phyloP scores from a whole-genome alignment of 1,140 invertebrate genomes.

The Caenorhabditis brenneri region DNA sequence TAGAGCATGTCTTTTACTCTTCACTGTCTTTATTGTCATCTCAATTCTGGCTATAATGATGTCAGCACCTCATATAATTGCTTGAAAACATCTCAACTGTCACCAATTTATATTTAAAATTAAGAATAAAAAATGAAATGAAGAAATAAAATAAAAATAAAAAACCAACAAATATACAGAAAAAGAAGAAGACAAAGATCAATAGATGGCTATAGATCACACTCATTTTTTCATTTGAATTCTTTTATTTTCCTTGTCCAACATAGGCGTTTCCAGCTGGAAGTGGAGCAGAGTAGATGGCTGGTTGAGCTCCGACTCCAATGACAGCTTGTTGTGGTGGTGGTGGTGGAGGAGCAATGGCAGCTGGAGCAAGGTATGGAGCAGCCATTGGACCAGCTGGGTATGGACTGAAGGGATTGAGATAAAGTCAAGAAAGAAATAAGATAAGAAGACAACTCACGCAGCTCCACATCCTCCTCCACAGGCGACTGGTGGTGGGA shows the following conservation, averaged over 20 bases:
- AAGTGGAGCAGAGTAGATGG: conserved; percentile 11
- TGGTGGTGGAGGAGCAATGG: conserved; percentile 31
- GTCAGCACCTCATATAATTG: conserved; percentile 54
- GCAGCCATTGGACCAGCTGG: conserved; percentile 30
- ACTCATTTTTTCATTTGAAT: background rate
- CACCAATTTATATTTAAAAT: background rate
- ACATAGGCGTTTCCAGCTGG: conserved; percentile 34
- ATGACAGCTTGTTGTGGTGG: conserved; percentile 18
- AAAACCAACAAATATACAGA: conserved; percentile 40
- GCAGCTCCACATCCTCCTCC: conserved; percentile 38
- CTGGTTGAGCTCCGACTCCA: conserved; percentile 31
- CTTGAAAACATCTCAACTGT: conserved; percentile 47
- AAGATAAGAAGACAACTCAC: background rate
- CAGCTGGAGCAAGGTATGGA: conserved; percentile 22
- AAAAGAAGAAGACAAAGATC: conserved; percentile 30
- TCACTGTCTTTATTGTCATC: conserved; percentile 70
- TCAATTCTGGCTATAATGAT: conserved; percentile 67
- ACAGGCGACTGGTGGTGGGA: background rate
- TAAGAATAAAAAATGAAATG: background rate
- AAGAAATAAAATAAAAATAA: background rate
- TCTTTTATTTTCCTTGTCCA: conserved; percentile 30
- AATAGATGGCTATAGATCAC: conserved; percentile 29
- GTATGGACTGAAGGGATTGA: background rate
- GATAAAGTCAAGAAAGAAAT: too few relatives aligned
- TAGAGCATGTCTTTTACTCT: conserved; percentile 72